Base-by-base conservation (phyloP, 2,888 invertebrate genomes). In the Tetheella fluctuosa region DNA sequence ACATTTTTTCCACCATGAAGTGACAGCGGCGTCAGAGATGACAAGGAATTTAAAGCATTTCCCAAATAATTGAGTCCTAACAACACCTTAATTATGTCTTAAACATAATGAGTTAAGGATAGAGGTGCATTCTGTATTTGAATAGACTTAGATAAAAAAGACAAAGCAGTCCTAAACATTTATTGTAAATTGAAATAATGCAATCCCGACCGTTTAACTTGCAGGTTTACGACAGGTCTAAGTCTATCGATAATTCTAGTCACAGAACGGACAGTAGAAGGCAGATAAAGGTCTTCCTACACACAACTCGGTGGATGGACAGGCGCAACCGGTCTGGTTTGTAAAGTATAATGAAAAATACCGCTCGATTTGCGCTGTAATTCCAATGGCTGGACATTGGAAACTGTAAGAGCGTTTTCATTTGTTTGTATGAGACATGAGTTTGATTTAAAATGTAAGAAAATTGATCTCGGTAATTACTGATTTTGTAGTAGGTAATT, bases 301-400 rank as follows among this genome's bases (percentile, higher is more conserved):
- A 76, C 76, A 76, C 76, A 57, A 60, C 64, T 60, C 64, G 68
- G 73, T 70, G 25, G 63, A 64, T 62, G 64, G 65, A 74, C 75
- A 58, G 65, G 64, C 62, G 57, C 56, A 71, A 80, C 82, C 77
- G 77, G 81, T 76, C 82, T 77, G 77, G 81, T 76, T 74, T 65
- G 71, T 79, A 78, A 77, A 81, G 81, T 79, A 77, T 82, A 85
- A 84, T 84, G 81, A 80, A 81, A 80, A 80, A 76, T 73, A 76
- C 71, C 70, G 71, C 69, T 77, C 60, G 68, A 70, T 76, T 72
- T 68, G 70, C 68, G 64, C 63, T 52, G 68, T 65, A 25, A 54
- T 28, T 7, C 13, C 54, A 54, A 1, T 54, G n/a, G n/a, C n/a
- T n/a, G 54, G 17, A 30, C 54, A 59, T 54, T 42, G 42, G 28